phyloP scores from a whole-genome alignment of 1,140 invertebrate genomes.

The Neelides sp. region DNA sequence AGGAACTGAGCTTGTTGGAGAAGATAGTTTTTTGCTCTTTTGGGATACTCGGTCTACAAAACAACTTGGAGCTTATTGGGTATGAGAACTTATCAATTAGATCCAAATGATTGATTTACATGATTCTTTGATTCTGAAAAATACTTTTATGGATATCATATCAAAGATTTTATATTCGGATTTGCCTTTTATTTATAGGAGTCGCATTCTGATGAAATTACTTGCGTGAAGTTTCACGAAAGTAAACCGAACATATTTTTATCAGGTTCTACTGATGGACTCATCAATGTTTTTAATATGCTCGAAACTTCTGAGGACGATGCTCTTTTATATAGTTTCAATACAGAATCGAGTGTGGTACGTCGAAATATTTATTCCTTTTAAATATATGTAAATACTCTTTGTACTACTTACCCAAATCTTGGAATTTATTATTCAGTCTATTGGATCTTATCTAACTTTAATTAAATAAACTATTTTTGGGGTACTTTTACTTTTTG shows the following conservation, averaged over 20 bases:
- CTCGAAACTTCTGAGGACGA: slow-evolving; percentile 61
- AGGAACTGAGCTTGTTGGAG: slow-evolving; percentile 54
- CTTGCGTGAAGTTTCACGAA: slow-evolving; percentile 52
- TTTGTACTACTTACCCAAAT: slow-evolving; percentile 14
- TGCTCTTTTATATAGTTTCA: slow-evolving; percentile 64
- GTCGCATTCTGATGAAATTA: slow-evolving; percentile 29
- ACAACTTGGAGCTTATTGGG: slow-evolving; percentile 68
- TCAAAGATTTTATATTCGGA: too few species aligned
- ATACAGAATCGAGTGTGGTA: slow-evolving; percentile 68
- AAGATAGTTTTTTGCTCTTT: slow-evolving; percentile 64
- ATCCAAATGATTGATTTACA: too few species aligned
- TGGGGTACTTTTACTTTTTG: too few species aligned
- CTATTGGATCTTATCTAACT: too few species aligned
- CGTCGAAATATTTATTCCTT: slow-evolving; percentile 31
- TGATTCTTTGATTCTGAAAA: too few species aligned
- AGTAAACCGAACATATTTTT: slow-evolving; percentile 52
- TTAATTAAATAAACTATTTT: too few species aligned
- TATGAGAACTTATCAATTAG: too few species aligned
- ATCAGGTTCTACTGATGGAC: slow-evolving; percentile 66
- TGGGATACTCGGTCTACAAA: slow-evolving; percentile 59
- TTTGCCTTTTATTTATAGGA: too few species aligned
- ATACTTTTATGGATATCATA: too few species aligned
- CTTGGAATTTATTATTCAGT: slow-evolving; percentile 20
- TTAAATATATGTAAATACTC: slow-evolving; percentile 16
- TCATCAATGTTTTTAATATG: slow-evolving; percentile 75